Percentiles rank a stretch among this genome's conserved stretches.
phyloP scores from a whole-genome alignment of 2,797 vertebrate genomes.

The Aulostomus chinensis region DNA sequence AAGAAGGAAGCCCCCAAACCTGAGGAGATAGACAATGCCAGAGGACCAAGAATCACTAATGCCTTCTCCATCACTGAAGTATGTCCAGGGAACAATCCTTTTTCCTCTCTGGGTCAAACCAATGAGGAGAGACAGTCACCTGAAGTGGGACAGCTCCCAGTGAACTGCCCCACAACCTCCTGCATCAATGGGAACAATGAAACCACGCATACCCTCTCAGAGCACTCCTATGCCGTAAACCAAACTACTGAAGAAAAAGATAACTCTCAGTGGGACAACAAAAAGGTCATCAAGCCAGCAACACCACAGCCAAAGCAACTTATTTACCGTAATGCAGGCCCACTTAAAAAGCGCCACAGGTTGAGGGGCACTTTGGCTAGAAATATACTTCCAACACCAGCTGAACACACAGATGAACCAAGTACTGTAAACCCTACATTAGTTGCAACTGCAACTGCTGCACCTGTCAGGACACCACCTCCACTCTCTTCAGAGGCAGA shows the following conservation, averaged over 20 bases:
- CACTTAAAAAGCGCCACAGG: slow-evolving; percentile 83
- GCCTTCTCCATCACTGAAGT: slow-evolving; percentile 97
- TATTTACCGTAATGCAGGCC: slow-evolving; percentile 73
- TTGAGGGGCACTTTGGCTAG: slow-evolving; percentile 56
- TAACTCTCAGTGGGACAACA: slow-evolving; percentile 56
- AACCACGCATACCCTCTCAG: slow-evolving; percentile 86
- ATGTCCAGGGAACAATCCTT: slow-evolving; percentile 85
- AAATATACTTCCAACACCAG: slow-evolving; percentile 52
- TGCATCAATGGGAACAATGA: slow-evolving; percentile 79
- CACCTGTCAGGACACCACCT: slow-evolving; percentile 49
- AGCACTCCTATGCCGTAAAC: slow-evolving; percentile 94
- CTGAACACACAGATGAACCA: slow-evolving; percentile 47
- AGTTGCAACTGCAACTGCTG: slow-evolving; percentile 32
- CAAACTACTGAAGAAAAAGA: slow-evolving; percentile 70
- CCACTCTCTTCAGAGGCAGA: slow-evolving; percentile 61
- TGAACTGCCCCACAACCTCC: slow-evolving; percentile 64
- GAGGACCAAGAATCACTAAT: slow-evolving; percentile 95
- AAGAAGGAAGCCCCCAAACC: slow-evolving; percentile 86
- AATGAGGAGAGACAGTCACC: slow-evolving; percentile 84
- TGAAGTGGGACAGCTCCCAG: slow-evolving; percentile 75
- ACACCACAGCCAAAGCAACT: slow-evolving; percentile 65
- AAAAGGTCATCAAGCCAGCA: slow-evolving; percentile 56
- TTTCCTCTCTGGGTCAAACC: slow-evolving; percentile 87
- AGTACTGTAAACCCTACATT: slow-evolving; percentile 39
- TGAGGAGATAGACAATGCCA: slow-evolving; percentile 86